Conservation (phyloP, 2,888 invertebrate species). For the Folsomia manolachei region DNA sequence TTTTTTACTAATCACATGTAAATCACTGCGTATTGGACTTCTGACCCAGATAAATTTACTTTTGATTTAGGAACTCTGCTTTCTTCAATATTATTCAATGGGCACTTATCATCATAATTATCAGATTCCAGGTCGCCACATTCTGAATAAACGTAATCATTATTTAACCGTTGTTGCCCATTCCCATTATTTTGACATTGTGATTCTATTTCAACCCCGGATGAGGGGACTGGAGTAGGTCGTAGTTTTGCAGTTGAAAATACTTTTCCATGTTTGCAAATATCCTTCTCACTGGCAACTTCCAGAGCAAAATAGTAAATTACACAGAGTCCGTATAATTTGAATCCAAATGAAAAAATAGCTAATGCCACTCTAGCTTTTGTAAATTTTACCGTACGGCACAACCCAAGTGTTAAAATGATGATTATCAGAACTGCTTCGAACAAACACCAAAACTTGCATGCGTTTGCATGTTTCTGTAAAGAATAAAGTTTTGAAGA, state of each 20-base stretch:
- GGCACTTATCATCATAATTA: not conserved
- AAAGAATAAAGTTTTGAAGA: not conserved
- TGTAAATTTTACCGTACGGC: not conserved
- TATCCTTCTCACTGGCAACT: not conserved
- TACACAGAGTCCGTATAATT: constrained; percentile 19
- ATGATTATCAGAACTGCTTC: constrained; percentile 12
- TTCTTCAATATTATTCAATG: not conserved
- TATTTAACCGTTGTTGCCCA: not conserved
- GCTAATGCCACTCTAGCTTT: not conserved
- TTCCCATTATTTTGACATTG: no score
- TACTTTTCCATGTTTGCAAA: not conserved
- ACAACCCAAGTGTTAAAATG: constrained; percentile 11
- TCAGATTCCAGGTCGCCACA: not conserved
- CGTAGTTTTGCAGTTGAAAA: not conserved
- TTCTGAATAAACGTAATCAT: not conserved
- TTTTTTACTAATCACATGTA: no score
- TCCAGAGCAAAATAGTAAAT: constrained; percentile 22
- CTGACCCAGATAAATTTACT: not conserved
- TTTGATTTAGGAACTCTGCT: not conserved
- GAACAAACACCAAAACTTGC: constrained; percentile 13
- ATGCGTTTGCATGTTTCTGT: constrained; percentile 15
- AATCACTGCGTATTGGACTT: constrained; percentile 12
- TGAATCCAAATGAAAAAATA: constrained; percentile 10
- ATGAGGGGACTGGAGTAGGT: not conserved
- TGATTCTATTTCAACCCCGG: not conserved